Percentiles rank a stretch among this genome's conserved stretches.
These are phyloP conservation scores for Nephila pilipes DNA, from an alignment of 1,140 invertebrate genomes.

Conservation along the genomic window DNA sequence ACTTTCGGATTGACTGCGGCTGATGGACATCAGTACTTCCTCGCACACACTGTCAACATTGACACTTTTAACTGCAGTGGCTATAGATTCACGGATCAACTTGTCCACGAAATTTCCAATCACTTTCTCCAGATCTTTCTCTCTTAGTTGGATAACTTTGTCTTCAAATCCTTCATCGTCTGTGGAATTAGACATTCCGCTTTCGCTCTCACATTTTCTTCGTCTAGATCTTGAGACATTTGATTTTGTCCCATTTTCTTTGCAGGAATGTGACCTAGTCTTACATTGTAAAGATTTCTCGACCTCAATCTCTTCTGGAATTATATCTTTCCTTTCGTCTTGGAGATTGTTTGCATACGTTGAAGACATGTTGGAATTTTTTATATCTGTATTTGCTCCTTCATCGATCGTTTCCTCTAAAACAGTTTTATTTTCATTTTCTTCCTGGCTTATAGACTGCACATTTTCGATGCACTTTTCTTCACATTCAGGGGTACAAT, in stretches of 20 bases:
- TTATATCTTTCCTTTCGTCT: neutral
- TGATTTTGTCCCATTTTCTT: neutral
- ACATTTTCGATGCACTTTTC: neutral
- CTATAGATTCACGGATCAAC: conserved; percentile 37
- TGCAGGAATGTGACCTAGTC: neutral
- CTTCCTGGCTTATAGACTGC: neutral
- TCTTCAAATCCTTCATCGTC: conserved; percentile 33
- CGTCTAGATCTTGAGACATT: neutral
- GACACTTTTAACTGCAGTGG: conserved; percentile 38
- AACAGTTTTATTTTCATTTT: neutral
- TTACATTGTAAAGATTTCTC: neutral
- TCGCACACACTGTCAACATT: conserved; percentile 34
- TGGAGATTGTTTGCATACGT: neutral
- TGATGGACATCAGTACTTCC: conserved; percentile 13
- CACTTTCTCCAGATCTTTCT: conserved; percentile 18
- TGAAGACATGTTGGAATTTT: neutral
- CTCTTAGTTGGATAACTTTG: conserved; percentile 15
- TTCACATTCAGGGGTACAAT: no score
- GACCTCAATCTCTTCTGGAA: neutral
- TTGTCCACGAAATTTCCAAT: conserved; percentile 20
- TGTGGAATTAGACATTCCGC: neutral
- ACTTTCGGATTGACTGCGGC: neutral
- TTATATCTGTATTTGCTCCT: neutral
- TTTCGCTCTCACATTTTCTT: conserved; percentile 42
- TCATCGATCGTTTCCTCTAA: neutral